These are phyloP conservation scores for Hestina assimilis DNA, from an alignment of 1,140 invertebrate genomes.

Conservation along the genomic window DNA sequence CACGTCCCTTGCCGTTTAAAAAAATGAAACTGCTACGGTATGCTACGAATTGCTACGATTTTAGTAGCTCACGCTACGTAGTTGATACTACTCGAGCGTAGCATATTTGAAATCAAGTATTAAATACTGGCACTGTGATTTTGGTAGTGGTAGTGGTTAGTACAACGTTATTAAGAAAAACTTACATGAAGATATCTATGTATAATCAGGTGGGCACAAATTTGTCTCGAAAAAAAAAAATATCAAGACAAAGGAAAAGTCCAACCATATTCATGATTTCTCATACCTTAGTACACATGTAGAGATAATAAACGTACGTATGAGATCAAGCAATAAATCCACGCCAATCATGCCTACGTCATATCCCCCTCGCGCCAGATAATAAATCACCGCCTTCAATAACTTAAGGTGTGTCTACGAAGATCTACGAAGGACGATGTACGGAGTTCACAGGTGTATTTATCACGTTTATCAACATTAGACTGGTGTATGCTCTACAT, in stretches of 20 bases:
- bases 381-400: conserved; percentile 60
- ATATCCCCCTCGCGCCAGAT: conserved; percentile 14
- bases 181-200: too few species aligned
- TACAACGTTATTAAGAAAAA: too few species aligned
- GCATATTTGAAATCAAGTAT: neutral
- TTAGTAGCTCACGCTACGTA: conserved; percentile 29
- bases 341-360: conserved; percentile 36
- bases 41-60: conserved; percentile 22
- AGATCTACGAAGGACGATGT: too few species aligned
- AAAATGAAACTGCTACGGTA: conserved; percentile 8
- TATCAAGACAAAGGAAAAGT: too few species aligned
- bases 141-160: too few species aligned
- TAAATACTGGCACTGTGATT: neutral
- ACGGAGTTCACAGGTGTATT: conserved; percentile 4
- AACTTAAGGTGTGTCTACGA: conserved; percentile 26
- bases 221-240: too few species aligned
- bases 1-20: conserved; percentile 34
- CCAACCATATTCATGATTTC: too few species aligned
- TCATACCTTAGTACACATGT: too few species aligned
- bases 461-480: too few species aligned
- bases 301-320: too few species aligned
- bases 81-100: conserved; percentile 12
- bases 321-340: conserved; percentile 29
- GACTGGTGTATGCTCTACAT: too few species aligned
- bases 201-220: too few species aligned